These are phyloP conservation scores for Diabrotica undecimpunctata DNA, from an alignment of 1,140 invertebrate species.

Conservation along the genomic window DNA sequence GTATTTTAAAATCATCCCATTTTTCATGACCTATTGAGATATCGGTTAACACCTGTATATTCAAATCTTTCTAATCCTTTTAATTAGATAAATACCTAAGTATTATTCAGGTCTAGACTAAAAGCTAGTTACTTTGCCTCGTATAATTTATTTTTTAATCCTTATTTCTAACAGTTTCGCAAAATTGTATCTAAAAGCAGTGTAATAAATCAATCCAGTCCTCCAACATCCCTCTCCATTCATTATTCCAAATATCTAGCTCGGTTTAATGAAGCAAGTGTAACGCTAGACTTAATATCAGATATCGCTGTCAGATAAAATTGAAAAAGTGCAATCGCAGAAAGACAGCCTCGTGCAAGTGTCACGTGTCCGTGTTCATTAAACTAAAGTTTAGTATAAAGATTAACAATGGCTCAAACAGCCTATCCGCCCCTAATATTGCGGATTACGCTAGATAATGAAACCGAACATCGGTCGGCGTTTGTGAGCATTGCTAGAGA, in stretches of 20 bases:
- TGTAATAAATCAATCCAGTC: too few relatives aligned
- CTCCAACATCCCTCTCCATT: background rate
- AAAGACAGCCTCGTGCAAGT: conserved; percentile 16
- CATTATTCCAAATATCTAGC: conserved; percentile 3
- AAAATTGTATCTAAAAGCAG: too few relatives aligned
- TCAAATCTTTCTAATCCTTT: too few relatives aligned
- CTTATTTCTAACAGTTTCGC: too few relatives aligned
- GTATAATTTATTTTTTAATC: too few relatives aligned
- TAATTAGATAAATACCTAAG: too few relatives aligned
- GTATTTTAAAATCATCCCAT: too few relatives aligned
- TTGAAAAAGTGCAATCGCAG: conserved; percentile 27
- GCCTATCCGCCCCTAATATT: conserved; percentile 31
- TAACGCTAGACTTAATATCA: conserved; percentile 26
- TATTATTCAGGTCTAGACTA: too few relatives aligned
- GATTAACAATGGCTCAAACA: conserved; percentile 31
- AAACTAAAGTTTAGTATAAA: conserved; percentile 32
- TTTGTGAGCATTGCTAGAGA: background rate
- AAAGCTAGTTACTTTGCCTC: too few relatives aligned
- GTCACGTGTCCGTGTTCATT: conserved; percentile 35
- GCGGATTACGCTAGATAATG: conserved; percentile 34
- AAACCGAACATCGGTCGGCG: conserved; percentile 26
- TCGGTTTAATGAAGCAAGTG: conserved; percentile 28
- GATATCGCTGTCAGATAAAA: conserved; percentile 24
- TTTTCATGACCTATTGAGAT: too few relatives aligned
- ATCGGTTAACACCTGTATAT: too few relatives aligned